phyloP scores from a whole-genome alignment of 2,113 vertebrate species.

The Catharus bicknelli region DNA sequence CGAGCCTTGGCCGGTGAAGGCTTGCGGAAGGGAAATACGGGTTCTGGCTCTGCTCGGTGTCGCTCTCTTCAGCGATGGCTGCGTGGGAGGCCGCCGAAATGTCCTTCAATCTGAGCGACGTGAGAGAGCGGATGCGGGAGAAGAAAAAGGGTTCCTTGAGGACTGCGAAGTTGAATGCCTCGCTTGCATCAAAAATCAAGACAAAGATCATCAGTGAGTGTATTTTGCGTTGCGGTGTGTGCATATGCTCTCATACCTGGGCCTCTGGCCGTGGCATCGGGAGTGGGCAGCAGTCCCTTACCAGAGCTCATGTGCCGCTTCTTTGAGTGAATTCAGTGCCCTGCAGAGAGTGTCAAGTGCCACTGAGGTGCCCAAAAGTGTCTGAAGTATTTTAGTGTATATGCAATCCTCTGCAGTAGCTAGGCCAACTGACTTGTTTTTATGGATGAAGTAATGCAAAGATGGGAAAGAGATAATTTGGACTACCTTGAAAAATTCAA shows the following conservation, averaged over 20 bases:
- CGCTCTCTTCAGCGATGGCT: background rate
- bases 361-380: background rate
- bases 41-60: background rate
- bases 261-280: background rate
- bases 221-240: background rate
- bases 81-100: background rate
- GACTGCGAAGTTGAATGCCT: conserved; percentile 69
- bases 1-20: fast-evolving
- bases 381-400: background rate
- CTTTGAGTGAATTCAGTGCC: background rate
- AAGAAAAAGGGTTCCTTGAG: conserved; percentile 54
- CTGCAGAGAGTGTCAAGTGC: background rate
- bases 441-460: background rate
- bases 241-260: fast-evolving
- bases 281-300: background rate
- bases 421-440: background rate
- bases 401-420: background rate
- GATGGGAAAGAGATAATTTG: background rate
- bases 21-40: background rate
- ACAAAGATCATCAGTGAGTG: conserved; percentile 80
- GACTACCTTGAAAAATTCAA: background rate
- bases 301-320: background rate
- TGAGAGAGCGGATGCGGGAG: conserved; percentile 57
- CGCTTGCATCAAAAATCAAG: conserved; percentile 79
- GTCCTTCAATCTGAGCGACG: background rate